Conservation (phyloP, 2,888 invertebrate genomes). For the Drosophila meridionalis region DNA sequence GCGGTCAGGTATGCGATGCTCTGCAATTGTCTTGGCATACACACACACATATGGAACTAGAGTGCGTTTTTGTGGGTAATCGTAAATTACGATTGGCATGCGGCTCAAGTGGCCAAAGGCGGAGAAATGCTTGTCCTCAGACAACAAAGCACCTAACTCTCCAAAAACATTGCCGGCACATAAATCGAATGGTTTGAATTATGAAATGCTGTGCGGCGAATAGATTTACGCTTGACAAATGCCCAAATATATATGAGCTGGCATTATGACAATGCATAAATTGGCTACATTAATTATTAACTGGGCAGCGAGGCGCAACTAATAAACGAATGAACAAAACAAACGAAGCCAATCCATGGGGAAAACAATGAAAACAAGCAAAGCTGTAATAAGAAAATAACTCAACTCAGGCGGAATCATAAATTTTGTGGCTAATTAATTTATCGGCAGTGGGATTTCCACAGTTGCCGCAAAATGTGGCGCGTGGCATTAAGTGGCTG, state of each 20-base stretch:
- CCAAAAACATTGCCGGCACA: conserved; percentile 23
- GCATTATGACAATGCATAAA: conserved; percentile 71
- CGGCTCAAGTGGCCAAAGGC: conserved; percentile 58
- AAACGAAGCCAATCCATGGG: conserved; percentile 18
- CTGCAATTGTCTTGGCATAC: conserved; percentile 67
- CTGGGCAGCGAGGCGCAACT: conserved; percentile 35
- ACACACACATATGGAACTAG: neutral
- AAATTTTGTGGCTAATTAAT: conserved; percentile 76
- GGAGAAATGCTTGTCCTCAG: conserved; percentile 31
- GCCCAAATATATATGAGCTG: conserved; percentile 47
- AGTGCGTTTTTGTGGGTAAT: conserved; percentile 55
- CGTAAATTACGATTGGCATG: conserved; percentile 74
- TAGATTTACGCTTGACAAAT: conserved; percentile 60
- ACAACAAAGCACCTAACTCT: conserved; percentile 16
- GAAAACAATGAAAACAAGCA: conserved; percentile 11
- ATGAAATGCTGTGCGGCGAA: conserved; percentile 47
- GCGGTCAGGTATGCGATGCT: conserved; percentile 24
- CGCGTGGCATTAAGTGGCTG: conserved; percentile 24
- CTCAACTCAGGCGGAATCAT: conserved; percentile 55
- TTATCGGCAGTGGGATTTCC: conserved; percentile 41
- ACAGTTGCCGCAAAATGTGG: conserved; percentile 17
- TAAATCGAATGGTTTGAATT: conserved; percentile 70
- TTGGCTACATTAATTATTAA: conserved; percentile 71
- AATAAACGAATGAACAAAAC: conserved; percentile 53
- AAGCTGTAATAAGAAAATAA: conserved; percentile 20